Base-by-base conservation (phyloP, 2,113 vertebrate genomes). In the Aptenodytes forsteri region DNA sequence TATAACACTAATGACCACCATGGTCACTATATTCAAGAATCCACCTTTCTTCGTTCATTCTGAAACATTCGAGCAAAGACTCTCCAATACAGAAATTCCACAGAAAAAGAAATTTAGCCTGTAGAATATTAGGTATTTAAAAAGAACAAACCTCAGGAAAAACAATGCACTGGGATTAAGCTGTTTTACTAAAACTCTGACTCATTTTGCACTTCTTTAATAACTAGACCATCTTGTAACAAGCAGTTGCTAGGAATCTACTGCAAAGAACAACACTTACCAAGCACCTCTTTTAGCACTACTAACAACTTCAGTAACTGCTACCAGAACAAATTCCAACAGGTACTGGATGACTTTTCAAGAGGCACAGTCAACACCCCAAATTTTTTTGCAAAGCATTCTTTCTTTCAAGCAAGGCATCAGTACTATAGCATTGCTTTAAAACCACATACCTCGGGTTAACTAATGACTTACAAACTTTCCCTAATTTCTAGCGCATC, bases 341-440 rank as follows among this genome's bases (percentile, higher is more conserved):
- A 87, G 62, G 90, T 62, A 61, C 77, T 58, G 46, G 46, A 80
- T 54, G 62, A 79, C 75, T 96, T 77, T 32, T 89, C 86, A 96
- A 95, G 73, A 93, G 82, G 66, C 54, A 72, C 70, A 50, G 77
- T 85, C 87, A 91, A 95, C 58, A 95, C 4, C 87, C 73, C 46
- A 18, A 20, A 7, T 52, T 91, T 78, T 78, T 79, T 50, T 49
- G 19, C 14, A 62, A 82, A 91, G 66, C 49, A 82, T 85, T 95
- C 80, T 40, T 96, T 77, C 72, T 89, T 87, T 58, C 87, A 91
- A 80, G 66, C 38, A 34, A 82, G 47, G 67, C 81, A 89, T 32
- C 25, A 6, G 65, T 7, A 65, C 34, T 0, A 0, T 47, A 69
- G 32, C 54, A 8, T 1, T 50, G 58, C 75, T 69, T 76, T 62